A percentile compares a stretch with the other conserved stretches of the same genome.
phyloP scores from a whole-genome alignment of 2,113 vertebrate species.

The Zosterops pallidus region DNA sequence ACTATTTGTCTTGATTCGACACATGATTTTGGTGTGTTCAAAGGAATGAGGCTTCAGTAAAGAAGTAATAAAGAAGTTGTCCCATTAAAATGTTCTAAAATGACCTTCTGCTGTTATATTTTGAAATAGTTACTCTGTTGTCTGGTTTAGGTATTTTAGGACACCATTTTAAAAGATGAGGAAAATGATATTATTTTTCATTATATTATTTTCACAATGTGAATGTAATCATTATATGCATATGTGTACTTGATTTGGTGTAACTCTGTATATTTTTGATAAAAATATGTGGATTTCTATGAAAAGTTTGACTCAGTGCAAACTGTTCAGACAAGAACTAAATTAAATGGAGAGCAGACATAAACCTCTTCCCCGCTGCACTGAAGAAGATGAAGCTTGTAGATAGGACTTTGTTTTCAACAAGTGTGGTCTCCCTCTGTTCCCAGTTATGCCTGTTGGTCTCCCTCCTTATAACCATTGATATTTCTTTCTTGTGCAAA shows the following conservation, averaged over 20 bases:
- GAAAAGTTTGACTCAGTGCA: background rate
- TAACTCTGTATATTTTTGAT: background rate
- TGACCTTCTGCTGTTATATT: background rate
- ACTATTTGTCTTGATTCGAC: background rate
- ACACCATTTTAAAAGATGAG: background rate
- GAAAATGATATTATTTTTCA: background rate
- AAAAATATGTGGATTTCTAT: background rate
- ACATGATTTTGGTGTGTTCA: background rate
- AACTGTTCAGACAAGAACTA: background rate
- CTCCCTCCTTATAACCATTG: background rate
- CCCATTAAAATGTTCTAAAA: background rate
- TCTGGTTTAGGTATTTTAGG: background rate
- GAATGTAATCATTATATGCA: background rate
- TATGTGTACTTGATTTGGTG: background rate
- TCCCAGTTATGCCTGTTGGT: background rate
- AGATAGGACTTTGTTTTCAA: background rate
- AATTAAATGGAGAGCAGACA: background rate
- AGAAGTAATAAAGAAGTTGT: background rate
- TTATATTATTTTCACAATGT: background rate
- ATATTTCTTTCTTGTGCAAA: background rate
- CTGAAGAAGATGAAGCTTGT: background rate
- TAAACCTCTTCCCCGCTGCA: background rate
- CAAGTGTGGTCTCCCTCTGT: background rate
- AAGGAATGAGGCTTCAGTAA: background rate
- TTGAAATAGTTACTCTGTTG: background rate